Conservation (phyloP, 2,113 vertebrate species). For the Lophotis ruficrista region DNA sequence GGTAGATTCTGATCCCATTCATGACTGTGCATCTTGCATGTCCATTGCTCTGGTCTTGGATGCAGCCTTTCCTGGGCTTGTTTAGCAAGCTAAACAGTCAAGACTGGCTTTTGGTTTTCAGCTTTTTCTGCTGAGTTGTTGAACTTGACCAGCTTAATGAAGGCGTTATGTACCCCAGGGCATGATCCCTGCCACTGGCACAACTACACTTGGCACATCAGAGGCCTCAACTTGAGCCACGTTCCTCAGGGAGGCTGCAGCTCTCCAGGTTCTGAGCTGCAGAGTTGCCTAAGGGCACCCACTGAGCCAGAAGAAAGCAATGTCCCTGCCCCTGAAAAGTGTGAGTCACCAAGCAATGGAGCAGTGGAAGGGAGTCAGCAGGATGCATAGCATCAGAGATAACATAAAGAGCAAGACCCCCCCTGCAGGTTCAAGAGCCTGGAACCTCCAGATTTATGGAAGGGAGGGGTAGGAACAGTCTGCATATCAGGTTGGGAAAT, state of each 20-base stretch:
- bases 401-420: not conserved
- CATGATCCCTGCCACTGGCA: not conserved
- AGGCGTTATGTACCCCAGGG: not conserved
- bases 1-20: not conserved
- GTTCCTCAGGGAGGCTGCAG: not conserved
- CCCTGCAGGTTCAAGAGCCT: not conserved
- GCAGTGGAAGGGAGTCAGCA: not conserved
- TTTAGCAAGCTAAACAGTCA: not conserved
- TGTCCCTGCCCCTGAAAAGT: not conserved
- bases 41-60: not conserved
- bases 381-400: not conserved
- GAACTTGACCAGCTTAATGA: not conserved
- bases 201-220: not conserved
- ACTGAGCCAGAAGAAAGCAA: not conserved
- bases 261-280: not conserved
- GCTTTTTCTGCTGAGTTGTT: not conserved
- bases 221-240: not conserved
- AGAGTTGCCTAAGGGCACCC: not conserved
- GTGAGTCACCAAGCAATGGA: not conserved
- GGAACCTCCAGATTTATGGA: not conserved
- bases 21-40: not conserved
- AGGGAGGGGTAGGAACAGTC: not conserved
- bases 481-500: not conserved
- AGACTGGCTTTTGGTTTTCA: not conserved
- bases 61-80: not conserved